Evolutionary conservation across 2,113 vertebrate genomes (phyloP).

Genomic region (Thunnus maccoyii): DNA sequence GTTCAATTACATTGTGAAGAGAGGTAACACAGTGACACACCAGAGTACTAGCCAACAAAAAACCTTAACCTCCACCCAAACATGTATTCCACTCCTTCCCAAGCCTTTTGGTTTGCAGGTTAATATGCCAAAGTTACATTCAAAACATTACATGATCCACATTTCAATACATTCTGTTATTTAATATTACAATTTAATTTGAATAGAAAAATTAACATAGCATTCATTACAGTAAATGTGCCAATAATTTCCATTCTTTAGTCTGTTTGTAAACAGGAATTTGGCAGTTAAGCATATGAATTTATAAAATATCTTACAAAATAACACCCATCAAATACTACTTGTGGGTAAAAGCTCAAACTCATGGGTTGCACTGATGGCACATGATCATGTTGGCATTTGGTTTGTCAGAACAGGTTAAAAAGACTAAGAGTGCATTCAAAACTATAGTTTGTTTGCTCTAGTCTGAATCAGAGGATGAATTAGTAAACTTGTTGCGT

Average conservation of each 20-base stretch:
- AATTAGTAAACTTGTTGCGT: too few species aligned
- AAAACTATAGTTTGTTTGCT: too few species aligned
- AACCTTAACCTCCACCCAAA: too few species aligned
- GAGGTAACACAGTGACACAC: neutral
- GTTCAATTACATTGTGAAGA: neutral
- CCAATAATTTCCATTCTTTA: neutral
- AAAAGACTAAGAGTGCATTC: neutral
- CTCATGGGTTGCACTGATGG: neutral
- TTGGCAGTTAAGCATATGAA: neutral
- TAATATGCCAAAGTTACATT: neutral
- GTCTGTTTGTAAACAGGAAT: neutral
- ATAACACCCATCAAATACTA: neutral
- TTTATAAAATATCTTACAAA: neutral
- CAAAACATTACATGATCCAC: too few species aligned
- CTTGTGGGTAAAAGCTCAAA: neutral
- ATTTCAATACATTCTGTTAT: neutral
- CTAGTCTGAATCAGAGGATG: too few species aligned
- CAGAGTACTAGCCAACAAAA: neutral
- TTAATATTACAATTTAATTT: neutral
- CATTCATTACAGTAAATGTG: neutral
- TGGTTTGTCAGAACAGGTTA: neutral
- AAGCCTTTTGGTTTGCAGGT: neutral
- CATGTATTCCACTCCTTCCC: too few species aligned
- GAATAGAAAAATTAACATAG: neutral
- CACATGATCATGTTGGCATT: neutral